phyloP scores from a whole-genome alignment of 2,797 vertebrate species.

The Delichon dasypus region DNA sequence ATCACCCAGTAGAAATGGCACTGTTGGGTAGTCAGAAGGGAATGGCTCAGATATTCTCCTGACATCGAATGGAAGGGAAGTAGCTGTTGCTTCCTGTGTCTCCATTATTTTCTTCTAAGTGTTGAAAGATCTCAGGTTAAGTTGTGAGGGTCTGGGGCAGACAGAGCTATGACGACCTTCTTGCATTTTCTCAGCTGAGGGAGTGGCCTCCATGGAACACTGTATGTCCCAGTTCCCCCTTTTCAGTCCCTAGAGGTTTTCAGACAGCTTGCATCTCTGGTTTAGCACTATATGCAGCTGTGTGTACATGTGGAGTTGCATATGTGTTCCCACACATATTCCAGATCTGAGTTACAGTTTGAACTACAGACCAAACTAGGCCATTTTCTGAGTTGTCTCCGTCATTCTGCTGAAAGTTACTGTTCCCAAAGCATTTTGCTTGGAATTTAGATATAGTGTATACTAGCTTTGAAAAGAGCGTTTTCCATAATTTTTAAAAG shows the following conservation, averaged over 20 bases:
- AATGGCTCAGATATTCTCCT: background rate
- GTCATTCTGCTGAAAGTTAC: background rate
- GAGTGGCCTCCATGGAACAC: background rate
- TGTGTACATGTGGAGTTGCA: background rate
- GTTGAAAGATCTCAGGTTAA: background rate
- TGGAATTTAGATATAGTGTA: background rate
- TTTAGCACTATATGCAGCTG: background rate
- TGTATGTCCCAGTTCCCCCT: background rate
- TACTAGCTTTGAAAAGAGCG: background rate
- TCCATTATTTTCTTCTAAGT: background rate
- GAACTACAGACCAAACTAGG: background rate
- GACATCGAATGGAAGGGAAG: background rate
- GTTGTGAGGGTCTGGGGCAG: background rate
- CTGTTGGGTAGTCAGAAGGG: background rate
- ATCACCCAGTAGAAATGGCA: background rate
- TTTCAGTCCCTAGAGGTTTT: background rate
- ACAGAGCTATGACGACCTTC: background rate
- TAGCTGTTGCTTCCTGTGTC: background rate
- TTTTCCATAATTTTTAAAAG: background rate
- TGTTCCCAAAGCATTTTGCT: background rate
- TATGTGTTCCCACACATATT: background rate
- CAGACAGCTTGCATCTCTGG: background rate
- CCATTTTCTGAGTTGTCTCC: background rate
- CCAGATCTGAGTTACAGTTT: background rate
- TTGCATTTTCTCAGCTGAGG: background rate